phyloP scores from a whole-genome alignment of 2,888 invertebrate genomes.

The Stegophylla sp. region DNA sequence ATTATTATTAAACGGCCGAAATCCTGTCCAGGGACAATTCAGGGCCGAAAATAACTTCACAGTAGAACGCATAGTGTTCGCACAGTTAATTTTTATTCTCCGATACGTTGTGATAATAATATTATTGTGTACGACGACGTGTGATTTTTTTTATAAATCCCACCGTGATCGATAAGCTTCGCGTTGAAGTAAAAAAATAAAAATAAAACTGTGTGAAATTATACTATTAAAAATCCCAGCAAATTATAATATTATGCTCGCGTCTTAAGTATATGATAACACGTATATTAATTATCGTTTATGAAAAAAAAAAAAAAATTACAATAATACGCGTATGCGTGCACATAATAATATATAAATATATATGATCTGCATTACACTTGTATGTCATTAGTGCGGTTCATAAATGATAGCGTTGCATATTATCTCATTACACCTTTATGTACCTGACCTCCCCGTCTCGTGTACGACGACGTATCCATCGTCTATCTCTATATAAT shows the following conservation, averaged over 20 bases:
- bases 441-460: not conserved
- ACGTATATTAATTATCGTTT: not conserved
- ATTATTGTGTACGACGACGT: not conserved
- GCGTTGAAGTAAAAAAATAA: not conserved
- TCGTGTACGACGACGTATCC: not conserved
- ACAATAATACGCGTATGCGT: too few species aligned
- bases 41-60: slow-evolving; percentile 9
- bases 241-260: slow-evolving; percentile 5
- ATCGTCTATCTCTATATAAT: not conserved
- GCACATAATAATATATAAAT: not conserved
- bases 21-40: not conserved
- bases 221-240: slow-evolving; percentile 30
- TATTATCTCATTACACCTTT: slow-evolving; percentile 12
- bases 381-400: slow-evolving; percentile 11
- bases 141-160: not conserved
- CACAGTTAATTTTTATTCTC: not conserved
- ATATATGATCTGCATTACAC: not conserved
- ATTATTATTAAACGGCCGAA: slow-evolving; percentile 5
- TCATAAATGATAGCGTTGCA: not conserved
- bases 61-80: not conserved
- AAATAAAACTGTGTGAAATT: slow-evolving; percentile 17
- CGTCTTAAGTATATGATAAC: slow-evolving; percentile 17
- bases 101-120: not conserved
- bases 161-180: not conserved
- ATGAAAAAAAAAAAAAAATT: not conserved